Conservation (phyloP, 92 coral and sea anemone genomes). For the Palythoa heliodiscus region DNA sequence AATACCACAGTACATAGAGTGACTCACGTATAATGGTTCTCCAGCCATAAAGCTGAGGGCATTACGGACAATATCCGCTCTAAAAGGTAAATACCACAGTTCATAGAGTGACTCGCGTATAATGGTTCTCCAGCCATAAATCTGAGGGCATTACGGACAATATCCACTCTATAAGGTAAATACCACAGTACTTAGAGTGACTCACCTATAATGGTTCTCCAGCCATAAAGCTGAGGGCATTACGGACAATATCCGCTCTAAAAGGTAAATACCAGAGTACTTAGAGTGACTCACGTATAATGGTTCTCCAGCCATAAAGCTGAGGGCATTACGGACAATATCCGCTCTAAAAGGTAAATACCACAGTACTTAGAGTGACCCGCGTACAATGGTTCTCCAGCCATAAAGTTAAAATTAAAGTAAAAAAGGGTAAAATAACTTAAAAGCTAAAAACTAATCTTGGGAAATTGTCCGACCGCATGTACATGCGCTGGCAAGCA, state of each 20-base stretch:
- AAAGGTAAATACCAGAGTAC: not conserved
- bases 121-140: not conserved
- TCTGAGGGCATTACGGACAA: conserved; percentile 18
- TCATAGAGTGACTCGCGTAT: not conserved
- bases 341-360: conserved; percentile 18
- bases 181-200: not conserved
- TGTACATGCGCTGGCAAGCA: too few species aligned
- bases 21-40: not conserved
- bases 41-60: not conserved
- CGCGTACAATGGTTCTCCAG: not conserved
- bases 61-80: conserved; percentile 13
- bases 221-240: not conserved
- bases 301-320: not conserved
- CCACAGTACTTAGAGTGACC: not conserved
- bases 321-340: conserved; percentile 22
- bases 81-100: not conserved
- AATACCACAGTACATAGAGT: not conserved
- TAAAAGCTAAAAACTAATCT: too few species aligned
- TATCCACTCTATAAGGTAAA: conserved; percentile 19
- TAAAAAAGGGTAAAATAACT: not conserved
- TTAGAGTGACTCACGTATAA: not conserved
- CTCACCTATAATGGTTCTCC: not conserved
- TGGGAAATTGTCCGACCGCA: too few species aligned
- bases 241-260: conserved; percentile 14
- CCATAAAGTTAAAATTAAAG: not conserved